Evolutionary conservation across 1,140 invertebrate genomes (phyloP).

Genomic region (Mamestra configurata): DNA sequence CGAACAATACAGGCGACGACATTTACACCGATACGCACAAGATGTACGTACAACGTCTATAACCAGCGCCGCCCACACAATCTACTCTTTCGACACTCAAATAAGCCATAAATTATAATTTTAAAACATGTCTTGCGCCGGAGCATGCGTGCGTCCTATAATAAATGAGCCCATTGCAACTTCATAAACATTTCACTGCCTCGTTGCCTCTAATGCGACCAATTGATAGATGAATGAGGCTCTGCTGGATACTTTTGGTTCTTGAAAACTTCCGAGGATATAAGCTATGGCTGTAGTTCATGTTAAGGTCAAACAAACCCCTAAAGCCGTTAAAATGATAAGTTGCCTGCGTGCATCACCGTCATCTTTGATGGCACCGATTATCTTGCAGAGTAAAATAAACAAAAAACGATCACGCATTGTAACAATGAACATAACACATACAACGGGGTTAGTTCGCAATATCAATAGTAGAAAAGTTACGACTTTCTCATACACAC

Average conservation of each 20-base stretch:
- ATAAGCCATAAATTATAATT: constrained; percentile 85
- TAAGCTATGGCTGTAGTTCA: constrained; percentile 12
- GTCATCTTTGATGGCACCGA: constrained; percentile 13
- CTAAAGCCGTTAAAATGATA: constrained; percentile 26
- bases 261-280: constrained; percentile 24
- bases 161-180: constrained; percentile 53
- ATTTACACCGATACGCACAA: constrained; percentile 55
- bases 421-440: constrained; percentile 15
- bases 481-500: constrained; percentile 40
- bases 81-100: constrained; percentile 82
- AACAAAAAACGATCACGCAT: constrained; percentile 14
- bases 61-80: constrained; percentile 73
- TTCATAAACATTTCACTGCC: constrained; percentile 52
- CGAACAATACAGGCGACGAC: constrained; percentile 59
- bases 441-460: neutral
- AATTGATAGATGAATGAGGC: constrained; percentile 43
- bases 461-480: constrained; percentile 22
- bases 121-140: constrained; percentile 69
- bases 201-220: constrained; percentile 42
- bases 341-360: neutral
- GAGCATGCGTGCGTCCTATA: constrained; percentile 58
- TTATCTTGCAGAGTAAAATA: neutral
- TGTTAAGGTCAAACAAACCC: constrained; percentile 20
- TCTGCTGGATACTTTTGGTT: constrained; percentile 29
- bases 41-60: constrained; percentile 31